A percentile compares a stretch with the other conserved stretches of the same genome.
Evolutionary conservation across 2,113 vertebrate species (phyloP).

Genomic region (Dipodomys spectabilis): DNA sequence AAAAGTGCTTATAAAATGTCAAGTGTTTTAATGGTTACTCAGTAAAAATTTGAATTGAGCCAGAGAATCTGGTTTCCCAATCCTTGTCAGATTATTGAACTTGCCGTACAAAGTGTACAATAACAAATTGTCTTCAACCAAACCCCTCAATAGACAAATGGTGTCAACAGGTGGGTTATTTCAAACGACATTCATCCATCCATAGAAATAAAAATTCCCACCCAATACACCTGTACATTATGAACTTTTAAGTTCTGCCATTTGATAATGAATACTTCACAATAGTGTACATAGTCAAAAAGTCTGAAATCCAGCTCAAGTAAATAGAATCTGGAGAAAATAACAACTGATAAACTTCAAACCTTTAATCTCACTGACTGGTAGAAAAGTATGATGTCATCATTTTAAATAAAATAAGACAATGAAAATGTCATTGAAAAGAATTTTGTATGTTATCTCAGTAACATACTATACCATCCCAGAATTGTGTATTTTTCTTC

Average conservation of each 20-base stretch:
- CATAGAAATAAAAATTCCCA: background rate
- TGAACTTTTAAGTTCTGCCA: background rate
- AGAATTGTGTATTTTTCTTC: background rate
- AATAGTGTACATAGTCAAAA: background rate
- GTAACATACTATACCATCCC: background rate
- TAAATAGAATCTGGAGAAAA: background rate
- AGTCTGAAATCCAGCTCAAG: background rate
- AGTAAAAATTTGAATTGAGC: background rate
- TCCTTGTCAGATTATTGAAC: background rate
- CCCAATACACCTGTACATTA: background rate
- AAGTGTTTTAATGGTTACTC: background rate
- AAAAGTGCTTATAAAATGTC: background rate
- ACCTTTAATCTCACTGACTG: background rate
- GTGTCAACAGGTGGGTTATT: background rate
- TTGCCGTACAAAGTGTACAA: background rate
- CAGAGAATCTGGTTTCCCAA: background rate
- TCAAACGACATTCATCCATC: background rate
- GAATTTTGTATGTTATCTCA: background rate
- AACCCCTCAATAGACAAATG: background rate
- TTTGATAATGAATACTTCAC: background rate
- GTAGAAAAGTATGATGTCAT: background rate
- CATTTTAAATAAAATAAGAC: background rate
- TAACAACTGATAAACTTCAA: background rate
- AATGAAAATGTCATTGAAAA: background rate
- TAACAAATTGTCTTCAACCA: background rate